A percentile compares a stretch with the other conserved stretches of the same genome.
Evolutionary conservation across 2,113 vertebrate species (phyloP).

Genomic region (Polyodon spathula): DNA sequence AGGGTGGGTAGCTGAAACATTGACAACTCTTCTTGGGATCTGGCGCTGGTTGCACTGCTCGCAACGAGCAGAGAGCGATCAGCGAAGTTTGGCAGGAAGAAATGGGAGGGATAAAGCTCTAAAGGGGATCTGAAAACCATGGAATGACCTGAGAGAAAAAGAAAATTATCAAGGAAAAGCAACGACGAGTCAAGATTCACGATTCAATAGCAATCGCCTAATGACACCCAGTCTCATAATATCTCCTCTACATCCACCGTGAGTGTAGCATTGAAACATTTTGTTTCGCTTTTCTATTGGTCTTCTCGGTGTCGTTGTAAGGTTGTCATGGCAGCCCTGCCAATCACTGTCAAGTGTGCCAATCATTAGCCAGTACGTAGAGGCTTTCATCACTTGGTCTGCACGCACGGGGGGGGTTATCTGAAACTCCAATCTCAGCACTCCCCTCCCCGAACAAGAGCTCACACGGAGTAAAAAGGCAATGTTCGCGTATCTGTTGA

Average conservation of each 20-base stretch:
- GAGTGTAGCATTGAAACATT: constrained; percentile 99
- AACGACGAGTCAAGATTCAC: constrained; percentile 87
- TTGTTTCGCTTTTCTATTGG: constrained; percentile 99
- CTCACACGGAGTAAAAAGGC: constrained; percentile 74
- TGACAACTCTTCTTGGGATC: constrained; percentile 97
- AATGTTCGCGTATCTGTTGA: constrained; percentile 74
- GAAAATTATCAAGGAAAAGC: constrained; percentile 73
- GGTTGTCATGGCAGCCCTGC: constrained; percentile 98
- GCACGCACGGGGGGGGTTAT: constrained; percentile 63
- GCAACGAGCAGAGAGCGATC: constrained; percentile 92
- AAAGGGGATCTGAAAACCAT: constrained; percentile 99
- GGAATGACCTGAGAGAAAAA: constrained; percentile 89
- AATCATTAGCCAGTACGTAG: constrained; percentile 98
- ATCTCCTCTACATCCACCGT: constrained; percentile 99
- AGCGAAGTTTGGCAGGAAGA: constrained; percentile 98
- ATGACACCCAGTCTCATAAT: constrained; percentile 99
- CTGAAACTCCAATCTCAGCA: constrained; percentile 81
- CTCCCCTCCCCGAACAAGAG: constrained; percentile 75
- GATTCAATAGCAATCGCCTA: constrained; percentile 97
- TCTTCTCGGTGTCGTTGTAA: constrained; percentile 94
- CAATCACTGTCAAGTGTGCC: constrained; percentile 99
- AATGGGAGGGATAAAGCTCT: constrained; percentile 99
- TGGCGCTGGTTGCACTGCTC: constrained; percentile 78
- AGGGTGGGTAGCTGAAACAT: constrained; percentile 99
- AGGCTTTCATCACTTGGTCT: constrained; percentile 90